These are phyloP conservation scores for Ptilonorhynchus violaceus DNA, from an alignment of 2,113 vertebrate species.

Conservation along the genomic window DNA sequence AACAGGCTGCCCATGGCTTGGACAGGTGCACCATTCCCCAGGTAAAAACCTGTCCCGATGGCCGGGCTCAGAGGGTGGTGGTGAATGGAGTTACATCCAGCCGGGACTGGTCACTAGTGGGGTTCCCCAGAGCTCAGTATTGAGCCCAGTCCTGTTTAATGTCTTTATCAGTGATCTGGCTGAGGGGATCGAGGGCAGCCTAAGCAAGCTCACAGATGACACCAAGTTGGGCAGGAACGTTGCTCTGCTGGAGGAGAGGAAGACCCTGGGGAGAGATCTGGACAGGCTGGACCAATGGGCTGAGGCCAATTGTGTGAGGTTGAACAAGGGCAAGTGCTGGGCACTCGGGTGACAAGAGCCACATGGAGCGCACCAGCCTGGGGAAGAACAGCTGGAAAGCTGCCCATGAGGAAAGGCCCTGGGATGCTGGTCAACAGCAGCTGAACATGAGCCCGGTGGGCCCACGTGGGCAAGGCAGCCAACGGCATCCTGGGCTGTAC, in stretches of 20 bases:
- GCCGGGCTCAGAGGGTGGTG: too few relatives aligned
- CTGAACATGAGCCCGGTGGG: background rate
- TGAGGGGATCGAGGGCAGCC: background rate
- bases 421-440: background rate
- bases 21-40: rapidly evolving
- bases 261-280: background rate
- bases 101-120: background rate
- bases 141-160: background rate
- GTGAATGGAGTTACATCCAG: background rate
- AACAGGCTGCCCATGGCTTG: background rate
- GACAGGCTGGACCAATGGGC: background rate
- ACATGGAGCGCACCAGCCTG: background rate
- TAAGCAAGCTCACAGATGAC: background rate
- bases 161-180: background rate
- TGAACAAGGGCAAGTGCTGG: background rate
- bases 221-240: background rate
- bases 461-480: background rate
- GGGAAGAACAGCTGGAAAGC: background rate
- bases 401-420: background rate
- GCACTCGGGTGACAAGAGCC: background rate
- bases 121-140: background rate
- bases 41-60: background rate
- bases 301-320: background rate
- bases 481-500: background rate
- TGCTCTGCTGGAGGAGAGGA: background rate